Base-by-base conservation (phyloP, 2,888 invertebrate species). In the Thymelicus lineola region DNA sequence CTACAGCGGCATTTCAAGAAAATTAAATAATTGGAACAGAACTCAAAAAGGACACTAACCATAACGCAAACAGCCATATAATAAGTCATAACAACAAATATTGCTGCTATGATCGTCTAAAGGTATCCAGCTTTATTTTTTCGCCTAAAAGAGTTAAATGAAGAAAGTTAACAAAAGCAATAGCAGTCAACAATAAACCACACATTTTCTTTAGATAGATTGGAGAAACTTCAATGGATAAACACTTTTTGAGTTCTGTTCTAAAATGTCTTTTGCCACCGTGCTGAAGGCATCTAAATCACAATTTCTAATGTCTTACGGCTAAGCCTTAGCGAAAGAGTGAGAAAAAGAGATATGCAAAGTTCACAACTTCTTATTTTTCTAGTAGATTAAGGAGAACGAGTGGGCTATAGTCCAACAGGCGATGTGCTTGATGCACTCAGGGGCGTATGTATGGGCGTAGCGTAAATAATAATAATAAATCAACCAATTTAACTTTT, bases 211-310 rank as follows among this genome's bases (percentile, higher is more conserved):
- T 3, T 28, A 28, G 28, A 3, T 2, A 28, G 5, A 28, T 28
- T 28, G 28, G 28, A 28, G 28, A 28, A 28, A 1, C 42, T 42
- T 42, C 2, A 10, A 42, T 10, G 3, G 9, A 42, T 42, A 28
- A 28, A 28, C 12, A 42, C 10, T n/a, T 35, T 60, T 60, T 12
- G 9, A 60, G 36, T 57, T 36, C 36, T 15, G 66, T 7, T 38
- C 68, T 61, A 64, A 2, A 20, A 5, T 1, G 4, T 53, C 48
- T 15, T 74, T 80, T 79, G 84, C 86, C 84, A 86, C 84, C 82
- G 83, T 76, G 82, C 86, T 87, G 86, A 91, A 92, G 91, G 91
- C 92, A 90, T 91, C 86, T 90, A 90, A 87, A 90, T 92, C 91
- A 92, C 90, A 88, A 86, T 85, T 80, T 78, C 87, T 89, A 89